A percentile compares a stretch with the other conserved stretches of the same genome.
These are phyloP conservation scores for Proctacanthus coquilletti DNA, from an alignment of 1,140 invertebrate genomes.

Conservation along the genomic window DNA sequence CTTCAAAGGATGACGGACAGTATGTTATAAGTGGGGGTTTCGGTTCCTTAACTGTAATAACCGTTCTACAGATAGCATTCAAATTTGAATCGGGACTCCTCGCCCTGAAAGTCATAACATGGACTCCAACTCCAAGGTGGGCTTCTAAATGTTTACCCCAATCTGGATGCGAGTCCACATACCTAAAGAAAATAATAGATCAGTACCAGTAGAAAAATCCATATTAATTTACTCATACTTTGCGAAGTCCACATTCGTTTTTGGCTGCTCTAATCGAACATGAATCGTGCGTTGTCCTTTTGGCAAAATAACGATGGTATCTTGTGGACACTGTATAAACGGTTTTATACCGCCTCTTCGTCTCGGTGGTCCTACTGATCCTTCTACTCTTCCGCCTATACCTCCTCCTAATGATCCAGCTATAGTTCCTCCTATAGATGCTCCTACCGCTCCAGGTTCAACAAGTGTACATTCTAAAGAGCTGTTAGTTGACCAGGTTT, in stretches of 20 bases:
- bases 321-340: conserved; percentile 47
- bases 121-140: conserved; percentile 40
- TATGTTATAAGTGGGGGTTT: conserved; percentile 11
- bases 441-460: not conserved
- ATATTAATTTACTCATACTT: conserved; percentile 24
- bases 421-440: not conserved
- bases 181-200: conserved; percentile 27
- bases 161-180: conserved; percentile 40
- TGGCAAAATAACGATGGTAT: conserved; percentile 40
- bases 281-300: conserved; percentile 34
- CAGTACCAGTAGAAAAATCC: not conserved
- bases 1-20: conserved; percentile 48
- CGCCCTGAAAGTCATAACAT: conserved; percentile 43
- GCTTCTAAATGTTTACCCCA: conserved; percentile 49
- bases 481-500: conserved; percentile 15
- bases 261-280: conserved; percentile 44
- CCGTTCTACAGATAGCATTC: conserved; percentile 40
- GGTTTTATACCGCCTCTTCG: conserved; percentile 25
- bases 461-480: conserved; percentile 17
- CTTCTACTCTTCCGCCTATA: not conserved
- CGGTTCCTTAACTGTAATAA: conserved; percentile 43
- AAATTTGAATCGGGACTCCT: conserved; percentile 38
- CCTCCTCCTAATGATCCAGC: not conserved
- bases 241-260: conserved; percentile 50
- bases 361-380: not conserved